Evolutionary conservation across 1,140 invertebrate genomes (phyloP), one percentile per base, ranked within the genome.

Genomic region (Drosophila repletoides): DNA sequence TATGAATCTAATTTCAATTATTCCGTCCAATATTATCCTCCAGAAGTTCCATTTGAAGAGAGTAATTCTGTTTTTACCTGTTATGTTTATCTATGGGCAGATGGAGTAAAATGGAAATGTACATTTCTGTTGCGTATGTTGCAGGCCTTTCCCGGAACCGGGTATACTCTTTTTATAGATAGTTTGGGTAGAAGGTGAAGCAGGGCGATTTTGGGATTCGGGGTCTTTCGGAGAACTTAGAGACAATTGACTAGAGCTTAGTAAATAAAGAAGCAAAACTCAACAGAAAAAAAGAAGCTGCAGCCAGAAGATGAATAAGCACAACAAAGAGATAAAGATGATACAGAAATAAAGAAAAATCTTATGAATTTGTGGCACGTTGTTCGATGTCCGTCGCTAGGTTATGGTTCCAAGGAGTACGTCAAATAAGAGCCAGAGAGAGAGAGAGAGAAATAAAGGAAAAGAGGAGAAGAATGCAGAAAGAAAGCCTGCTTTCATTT

Each of bases 181-280:
- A n/a, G n/a, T n/a, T n/a, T 41, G 19, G 12, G 12, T 10, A 14
- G 19, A 51, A 36, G 5, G 36, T n/a, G n/a, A n/a, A n/a, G n/a
- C n/a, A n/a, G n/a, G n/a, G n/a, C n/a, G n/a, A n/a, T n/a, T n/a
- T n/a, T n/a, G n/a, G n/a, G n/a, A n/a, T n/a, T n/a, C n/a, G n/a
- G n/a, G n/a, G n/a, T n/a, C n/a, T n/a, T n/a, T n/a, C n/a, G n/a
- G 26, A 31, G 40, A 17, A 46, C 52, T 52, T 55, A n/a, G 6
- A 7, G 64, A 65, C 69, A 72, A 72, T 64, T 69, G 69, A 33
- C 59, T 31, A 51, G 46, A 74, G 46, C 76, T 72, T 68, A 51
- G 75, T 45, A 74, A 79, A 79, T 49, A 80, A 10, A 22, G 28
- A 21, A 10, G 38, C 12, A 15, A 34, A 40, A 19, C 15, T 21